Evolutionary conservation across 2,113 vertebrate genomes (phyloP), one percentile per base, ranked within the genome.

Genomic region (Psilopsiagon aurifrons): DNA sequence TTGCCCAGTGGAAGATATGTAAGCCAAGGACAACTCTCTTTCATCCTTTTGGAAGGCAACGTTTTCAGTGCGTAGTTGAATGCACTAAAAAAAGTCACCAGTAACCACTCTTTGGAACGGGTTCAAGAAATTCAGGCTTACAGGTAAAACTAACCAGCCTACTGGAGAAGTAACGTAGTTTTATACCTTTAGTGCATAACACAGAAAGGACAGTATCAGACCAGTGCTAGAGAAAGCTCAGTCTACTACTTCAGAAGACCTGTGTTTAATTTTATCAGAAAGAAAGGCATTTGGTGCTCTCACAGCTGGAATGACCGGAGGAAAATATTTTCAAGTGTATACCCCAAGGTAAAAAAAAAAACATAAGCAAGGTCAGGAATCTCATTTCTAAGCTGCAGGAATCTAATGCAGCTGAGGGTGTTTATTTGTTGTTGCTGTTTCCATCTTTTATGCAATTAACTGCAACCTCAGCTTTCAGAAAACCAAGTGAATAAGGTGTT

Each of bases 341-440:
- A 23, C 31, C 35, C 33, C 39, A 83, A 95, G 75, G 54, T 55
- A 1, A 60, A 14, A 49, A 92, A 77, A 71, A 14, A 49, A 92
- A 77, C 33, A 16, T 8, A 63, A 89, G 90, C 35, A 76, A 67
- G 25, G 46, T 52, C 12, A 6, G 83, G 71, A 92, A 95, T 75
- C 69, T 85, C n/a, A 2, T 35, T 77, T 68, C 22, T 83, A 75
- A 81, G 29, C 39, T 60, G n/a, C 5, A 63, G 28, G 43, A 78
- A 51, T 47, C 33, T 11, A 41, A 73, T 28, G n/a, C 33, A 27
- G 52, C 33, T 9, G 28, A 55, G 24, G 4, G 39, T 10, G n/a
- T 78, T 89, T 87, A 91, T 91, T 92, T 96, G 66, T 86, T 94
- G 68, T 89, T 95, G 86, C 62, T 47, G 13, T 86, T 96, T 93